Base-by-base conservation (phyloP, 2,113 vertebrate species). In the Tenrec ecaudatus region DNA sequence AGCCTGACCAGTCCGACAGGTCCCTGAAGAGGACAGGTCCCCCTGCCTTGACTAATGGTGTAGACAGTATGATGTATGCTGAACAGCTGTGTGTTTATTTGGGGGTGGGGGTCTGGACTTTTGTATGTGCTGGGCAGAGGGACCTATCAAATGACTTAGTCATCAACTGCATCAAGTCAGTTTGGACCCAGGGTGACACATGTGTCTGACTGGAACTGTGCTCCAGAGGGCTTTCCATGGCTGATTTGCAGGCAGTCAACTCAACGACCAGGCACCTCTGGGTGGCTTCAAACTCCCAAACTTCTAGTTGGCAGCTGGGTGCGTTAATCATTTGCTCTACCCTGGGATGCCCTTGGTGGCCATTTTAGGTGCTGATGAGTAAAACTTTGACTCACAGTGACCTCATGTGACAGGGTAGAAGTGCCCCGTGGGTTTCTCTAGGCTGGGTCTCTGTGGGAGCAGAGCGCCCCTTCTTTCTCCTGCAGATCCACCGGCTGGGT, bases 41-140 rank as follows among this genome's bases (percentile, higher is more conserved):
- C 6, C 25, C 9, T 66, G 23, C 40, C 86, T 92, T 29, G 29
- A 43, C 33, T 57, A 40, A 25, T 40, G 22, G 40, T 38, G 27
- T 25, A 36, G 53, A 78, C 4, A n/a, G 53, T n/a, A 33, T 15
- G 57, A 57, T 15, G 78, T 75, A 71, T 75, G 27, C 25, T 62
- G 79, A 92, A 58, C 10, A 66, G 16, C 40, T 88, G 31, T 43
- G 90, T 85, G 89, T 91, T 82, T 92, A 40, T 71, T 82, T 33
- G 36, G 58, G 82, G 76, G 40, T 40, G 89, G 62, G 86, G 33
- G 33, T 53, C 47, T 53, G 47, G 47, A 53, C 12, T 53, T 53
- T 53, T 53, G 4, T 12, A 53, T 53, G 47, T 53, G 47, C 47
- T 53, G 47, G 69, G 40, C 57, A 89, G 69, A 86, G 38, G 33